These are phyloP conservation scores for Liopterus haemorrhoidalis DNA, from an alignment of 2,888 invertebrate genomes.

Conservation along the genomic window DNA sequence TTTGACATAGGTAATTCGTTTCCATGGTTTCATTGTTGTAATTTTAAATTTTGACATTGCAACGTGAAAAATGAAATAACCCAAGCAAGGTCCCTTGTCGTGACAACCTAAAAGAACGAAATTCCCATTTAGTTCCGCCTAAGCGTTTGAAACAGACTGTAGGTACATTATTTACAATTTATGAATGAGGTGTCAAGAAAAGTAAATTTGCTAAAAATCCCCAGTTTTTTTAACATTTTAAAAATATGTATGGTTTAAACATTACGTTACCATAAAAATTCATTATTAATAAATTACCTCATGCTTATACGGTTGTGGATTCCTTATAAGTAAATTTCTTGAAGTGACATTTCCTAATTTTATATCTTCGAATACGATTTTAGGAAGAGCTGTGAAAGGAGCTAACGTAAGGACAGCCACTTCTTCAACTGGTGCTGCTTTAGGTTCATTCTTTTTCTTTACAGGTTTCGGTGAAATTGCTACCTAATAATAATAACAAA, in stretches of 20 bases:
- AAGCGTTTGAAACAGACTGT: too few relatives aligned
- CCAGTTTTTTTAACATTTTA: not conserved
- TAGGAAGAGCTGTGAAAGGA: constrained; percentile 61
- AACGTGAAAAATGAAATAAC: too few relatives aligned
- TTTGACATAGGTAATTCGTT: too few relatives aligned
- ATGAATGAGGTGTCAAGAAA: too few relatives aligned
- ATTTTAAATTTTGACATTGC: too few relatives aligned
- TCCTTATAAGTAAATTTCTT: constrained; percentile 53
- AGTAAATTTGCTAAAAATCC: too few relatives aligned
- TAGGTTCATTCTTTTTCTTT: constrained; percentile 38
- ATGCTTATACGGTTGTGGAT: constrained; percentile 49
- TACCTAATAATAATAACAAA: constrained; percentile 41
- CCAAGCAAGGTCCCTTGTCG: too few relatives aligned
- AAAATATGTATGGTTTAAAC: not conserved
- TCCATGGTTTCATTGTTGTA: too few relatives aligned
- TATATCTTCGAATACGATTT: constrained; percentile 63
- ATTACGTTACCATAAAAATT: not conserved
- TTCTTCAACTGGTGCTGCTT: constrained; percentile 46
- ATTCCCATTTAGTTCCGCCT: too few relatives aligned
- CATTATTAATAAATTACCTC: constrained; percentile 44
- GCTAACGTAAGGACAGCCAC: constrained; percentile 53
- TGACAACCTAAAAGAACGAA: too few relatives aligned
- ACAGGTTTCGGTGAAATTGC: constrained; percentile 49
- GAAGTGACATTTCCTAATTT: constrained; percentile 52
- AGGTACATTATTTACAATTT: too few relatives aligned